Conservation (phyloP, 2,888 invertebrate species). For the Euclidia mi region DNA sequence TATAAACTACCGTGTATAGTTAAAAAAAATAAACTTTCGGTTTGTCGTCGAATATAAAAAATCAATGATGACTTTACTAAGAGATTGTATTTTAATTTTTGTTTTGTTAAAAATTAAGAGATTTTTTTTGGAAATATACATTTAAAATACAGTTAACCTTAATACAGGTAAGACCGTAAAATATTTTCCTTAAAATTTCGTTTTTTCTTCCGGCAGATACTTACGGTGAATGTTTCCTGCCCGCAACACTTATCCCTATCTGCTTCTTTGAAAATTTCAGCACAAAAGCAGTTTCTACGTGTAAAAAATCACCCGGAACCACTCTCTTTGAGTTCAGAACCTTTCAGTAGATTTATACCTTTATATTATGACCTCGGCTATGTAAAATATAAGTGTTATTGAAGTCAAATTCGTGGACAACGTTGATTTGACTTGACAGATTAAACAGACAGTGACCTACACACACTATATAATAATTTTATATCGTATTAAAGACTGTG, state of each 20-base stretch:
- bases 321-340: constrained; percentile 29
- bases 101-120: too few relatives aligned
- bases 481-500: too few relatives aligned
- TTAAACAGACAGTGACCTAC: too few relatives aligned
- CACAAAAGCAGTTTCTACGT: constrained; percentile 9
- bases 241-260: background rate
- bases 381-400: background rate
- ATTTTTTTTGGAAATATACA: too few relatives aligned
- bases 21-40: too few relatives aligned
- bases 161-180: background rate
- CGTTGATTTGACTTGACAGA: background rate
- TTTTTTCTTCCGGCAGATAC: constrained; percentile 12
- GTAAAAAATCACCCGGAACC: constrained; percentile 41
- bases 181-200: background rate
- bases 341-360: constrained; percentile 20
- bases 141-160: background rate
- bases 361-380: constrained; percentile 35
- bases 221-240: constrained; percentile 1
- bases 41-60: too few relatives aligned
- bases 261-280: background rate
- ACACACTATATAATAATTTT: too few relatives aligned
- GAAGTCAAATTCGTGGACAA: background rate
- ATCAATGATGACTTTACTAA: too few relatives aligned
- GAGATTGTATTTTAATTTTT: too few relatives aligned
- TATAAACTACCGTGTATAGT: too few relatives aligned